phyloP scores from a whole-genome alignment of 2,113 vertebrate genomes.

The Dermatemys mawii region DNA sequence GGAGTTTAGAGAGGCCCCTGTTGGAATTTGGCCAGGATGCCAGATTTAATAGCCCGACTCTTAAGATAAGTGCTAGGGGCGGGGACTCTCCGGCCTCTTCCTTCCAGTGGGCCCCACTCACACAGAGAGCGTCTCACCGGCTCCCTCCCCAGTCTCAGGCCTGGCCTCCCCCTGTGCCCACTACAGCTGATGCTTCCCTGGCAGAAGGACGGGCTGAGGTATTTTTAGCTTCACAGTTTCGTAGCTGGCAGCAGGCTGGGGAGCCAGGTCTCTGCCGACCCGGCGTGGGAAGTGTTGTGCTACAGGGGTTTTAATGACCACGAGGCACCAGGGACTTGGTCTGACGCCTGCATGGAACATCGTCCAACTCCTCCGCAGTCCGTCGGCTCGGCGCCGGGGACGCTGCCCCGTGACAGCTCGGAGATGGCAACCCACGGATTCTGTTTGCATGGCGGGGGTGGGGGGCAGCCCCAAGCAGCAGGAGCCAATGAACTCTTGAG shows the following conservation, averaged over 20 bases:
- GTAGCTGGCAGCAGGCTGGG: neutral
- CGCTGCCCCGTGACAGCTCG: neutral
- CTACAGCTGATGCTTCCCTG: neutral
- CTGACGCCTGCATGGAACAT: neutral
- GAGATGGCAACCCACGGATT: neutral
- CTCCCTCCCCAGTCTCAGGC: neutral
- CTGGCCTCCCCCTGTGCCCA: neutral
- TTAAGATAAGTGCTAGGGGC: slow-evolving; percentile 58
- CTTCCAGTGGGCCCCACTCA: neutral
- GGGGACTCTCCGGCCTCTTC: neutral
- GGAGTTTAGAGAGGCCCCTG: no score
- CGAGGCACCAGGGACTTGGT: neutral
- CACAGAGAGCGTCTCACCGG: neutral
- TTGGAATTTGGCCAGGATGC: neutral
- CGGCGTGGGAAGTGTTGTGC: neutral
- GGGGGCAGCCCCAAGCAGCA: neutral
- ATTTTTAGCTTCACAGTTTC: neutral
- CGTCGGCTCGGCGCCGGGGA: slow-evolving; percentile 10
- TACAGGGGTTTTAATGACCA: neutral
- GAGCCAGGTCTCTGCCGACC: neutral
- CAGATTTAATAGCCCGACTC: neutral
- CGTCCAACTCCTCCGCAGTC: neutral
- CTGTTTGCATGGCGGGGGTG: neutral
- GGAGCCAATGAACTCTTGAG: slow-evolving; percentile 2
- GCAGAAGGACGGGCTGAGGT: neutral